phyloP scores from a whole-genome alignment of 2,888 invertebrate genomes.

The Rhaphigaster nebulosa region DNA sequence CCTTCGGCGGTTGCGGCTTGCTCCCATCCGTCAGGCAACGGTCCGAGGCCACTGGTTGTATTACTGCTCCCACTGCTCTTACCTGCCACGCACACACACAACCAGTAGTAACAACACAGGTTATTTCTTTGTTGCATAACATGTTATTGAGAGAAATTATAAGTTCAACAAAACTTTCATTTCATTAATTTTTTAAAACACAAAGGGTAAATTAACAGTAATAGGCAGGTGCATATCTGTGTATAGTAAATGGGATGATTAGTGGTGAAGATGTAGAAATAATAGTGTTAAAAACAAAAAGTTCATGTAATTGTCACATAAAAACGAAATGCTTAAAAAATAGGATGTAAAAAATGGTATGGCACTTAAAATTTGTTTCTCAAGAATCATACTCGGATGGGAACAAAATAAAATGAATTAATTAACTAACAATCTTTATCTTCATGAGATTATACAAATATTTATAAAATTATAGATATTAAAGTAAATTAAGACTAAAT shows the following conservation, averaged over 20 bases:
- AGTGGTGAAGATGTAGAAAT: not conserved
- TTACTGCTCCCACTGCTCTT: constrained; percentile 68
- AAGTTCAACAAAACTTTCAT: not conserved
- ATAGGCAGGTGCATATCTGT: not conserved
- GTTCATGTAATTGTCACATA: not conserved
- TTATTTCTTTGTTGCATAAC: constrained; percentile 20
- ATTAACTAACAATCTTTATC: not conserved
- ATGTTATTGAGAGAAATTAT: not conserved
- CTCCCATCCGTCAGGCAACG: constrained; percentile 90
- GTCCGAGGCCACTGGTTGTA: constrained; percentile 74
- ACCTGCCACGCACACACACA: constrained; percentile 62
- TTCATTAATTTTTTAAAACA: not conserved
- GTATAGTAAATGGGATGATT: not conserved
- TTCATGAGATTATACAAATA: not conserved
- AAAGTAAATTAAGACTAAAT: not conserved
- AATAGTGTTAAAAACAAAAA: not conserved
- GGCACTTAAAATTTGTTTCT: not conserved
- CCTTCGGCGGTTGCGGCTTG: constrained; percentile 88
- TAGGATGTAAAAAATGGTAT: no score
- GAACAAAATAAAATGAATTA: not conserved
- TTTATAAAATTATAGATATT: not conserved
- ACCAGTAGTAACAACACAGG: constrained; percentile 45
- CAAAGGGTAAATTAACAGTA: not conserved
- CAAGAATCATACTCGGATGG: not conserved
- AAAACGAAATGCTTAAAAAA: not conserved